phyloP scores from a whole-genome alignment of 2,113 vertebrate genomes.

The Halcyon senegalensis region DNA sequence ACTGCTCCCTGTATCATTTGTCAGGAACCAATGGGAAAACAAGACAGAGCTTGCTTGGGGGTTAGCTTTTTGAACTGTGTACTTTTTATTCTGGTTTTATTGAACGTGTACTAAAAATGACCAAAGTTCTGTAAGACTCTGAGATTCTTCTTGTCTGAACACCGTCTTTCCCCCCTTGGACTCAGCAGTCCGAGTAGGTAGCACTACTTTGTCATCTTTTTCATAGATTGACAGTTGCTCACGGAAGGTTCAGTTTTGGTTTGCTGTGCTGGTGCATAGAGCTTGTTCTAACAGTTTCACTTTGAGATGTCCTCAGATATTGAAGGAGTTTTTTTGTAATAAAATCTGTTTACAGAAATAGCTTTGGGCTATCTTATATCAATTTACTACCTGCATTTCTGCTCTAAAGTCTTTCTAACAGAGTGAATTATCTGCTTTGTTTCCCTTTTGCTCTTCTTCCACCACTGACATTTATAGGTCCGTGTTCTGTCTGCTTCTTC shows the following conservation, averaged over 20 bases:
- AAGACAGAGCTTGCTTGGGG: background rate
- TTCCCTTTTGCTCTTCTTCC: background rate
- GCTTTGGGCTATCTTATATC: background rate
- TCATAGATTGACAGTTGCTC: background rate
- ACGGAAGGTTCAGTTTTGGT: background rate
- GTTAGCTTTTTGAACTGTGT: background rate
- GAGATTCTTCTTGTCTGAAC: background rate
- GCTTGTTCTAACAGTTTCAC: background rate
- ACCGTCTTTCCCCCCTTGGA: background rate
- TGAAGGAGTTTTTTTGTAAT: background rate
- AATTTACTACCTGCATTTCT: background rate
- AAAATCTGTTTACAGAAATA: background rate
- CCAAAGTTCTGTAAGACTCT: background rate
- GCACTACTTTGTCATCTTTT: background rate
- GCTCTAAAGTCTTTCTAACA: background rate
- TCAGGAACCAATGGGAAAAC: background rate
- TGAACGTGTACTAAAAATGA: background rate
- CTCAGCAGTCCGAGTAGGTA: background rate
- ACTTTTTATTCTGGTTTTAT: background rate
- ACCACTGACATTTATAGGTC: conserved; percentile 5
- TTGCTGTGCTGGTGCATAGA: background rate
- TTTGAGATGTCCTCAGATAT: background rate
- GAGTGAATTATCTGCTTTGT: background rate
- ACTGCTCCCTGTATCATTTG: background rate
- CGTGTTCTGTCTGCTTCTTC: conserved; percentile 9